These are phyloP conservation scores for Thera obeliscata DNA, from an alignment of 2,888 invertebrate species.

Conservation along the genomic window DNA sequence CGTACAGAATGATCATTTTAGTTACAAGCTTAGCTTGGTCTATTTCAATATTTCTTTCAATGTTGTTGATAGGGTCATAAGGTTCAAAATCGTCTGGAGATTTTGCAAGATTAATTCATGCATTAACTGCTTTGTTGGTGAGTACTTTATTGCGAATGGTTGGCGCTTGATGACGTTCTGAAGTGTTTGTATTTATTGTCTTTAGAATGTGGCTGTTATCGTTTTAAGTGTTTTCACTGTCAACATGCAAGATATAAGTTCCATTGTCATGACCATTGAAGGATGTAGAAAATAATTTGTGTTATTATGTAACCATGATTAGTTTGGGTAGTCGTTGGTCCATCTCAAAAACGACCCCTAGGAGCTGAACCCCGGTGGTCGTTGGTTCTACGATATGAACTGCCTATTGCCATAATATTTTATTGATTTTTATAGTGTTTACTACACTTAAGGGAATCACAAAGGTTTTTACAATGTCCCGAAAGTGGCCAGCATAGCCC, in stretches of 20 bases:
- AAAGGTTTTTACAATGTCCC: too few species aligned
- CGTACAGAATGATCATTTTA: conserved; percentile 17
- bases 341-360: too few species aligned
- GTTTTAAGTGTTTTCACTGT: conserved; percentile 28
- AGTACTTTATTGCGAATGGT: conserved; percentile 41
- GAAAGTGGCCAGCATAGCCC: too few species aligned
- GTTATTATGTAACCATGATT: background rate
- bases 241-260: conserved; percentile 23
- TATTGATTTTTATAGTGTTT: too few species aligned
- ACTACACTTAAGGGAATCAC: too few species aligned
- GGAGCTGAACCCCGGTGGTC: too few species aligned
- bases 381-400: too few species aligned
- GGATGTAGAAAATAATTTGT: background rate
- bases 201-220: conserved; percentile 33
- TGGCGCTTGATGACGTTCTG: conserved; percentile 33
- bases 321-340: background rate
- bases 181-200: conserved; percentile 42
- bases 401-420: too few species aligned
- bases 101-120: conserved; percentile 31
- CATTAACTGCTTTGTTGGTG: conserved; percentile 23
- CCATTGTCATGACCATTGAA: conserved; percentile 23
- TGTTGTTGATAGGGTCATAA: conserved; percentile 35
- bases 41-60: conserved; percentile 26
- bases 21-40: conserved; percentile 28
- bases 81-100: conserved; percentile 36